Percentiles rank a stretch among this genome's conserved stretches.
Evolutionary conservation across 2,797 vertebrate species (phyloP).

Genomic region (Lerista edwardsae): DNA sequence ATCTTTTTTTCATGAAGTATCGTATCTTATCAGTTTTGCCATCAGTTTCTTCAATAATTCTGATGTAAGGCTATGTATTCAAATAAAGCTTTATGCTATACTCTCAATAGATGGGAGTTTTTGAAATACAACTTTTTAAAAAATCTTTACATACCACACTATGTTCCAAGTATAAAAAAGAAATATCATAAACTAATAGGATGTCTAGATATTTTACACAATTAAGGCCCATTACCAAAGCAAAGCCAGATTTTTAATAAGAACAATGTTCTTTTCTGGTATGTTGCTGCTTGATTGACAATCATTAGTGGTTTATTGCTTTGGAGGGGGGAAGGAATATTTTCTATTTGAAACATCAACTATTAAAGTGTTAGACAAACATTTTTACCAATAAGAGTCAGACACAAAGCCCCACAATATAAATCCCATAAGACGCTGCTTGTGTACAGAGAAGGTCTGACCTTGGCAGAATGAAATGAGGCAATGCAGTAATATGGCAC

Average conservation of each 20-base stretch:
- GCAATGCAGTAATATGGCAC: conserved; percentile 30
- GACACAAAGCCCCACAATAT: conserved; percentile 31
- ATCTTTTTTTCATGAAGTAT: not conserved
- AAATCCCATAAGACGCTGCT: conserved; percentile 43
- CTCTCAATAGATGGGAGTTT: not conserved
- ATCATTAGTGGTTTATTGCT: conserved; percentile 32
- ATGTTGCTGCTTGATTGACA: conserved; percentile 23
- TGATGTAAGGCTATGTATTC: not conserved
- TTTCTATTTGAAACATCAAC: conserved; percentile 51
- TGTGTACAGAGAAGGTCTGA: conserved; percentile 52
- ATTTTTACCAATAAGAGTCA: conserved; percentile 47
- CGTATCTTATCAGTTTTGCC: not conserved
- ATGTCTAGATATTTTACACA: conserved; percentile 37
- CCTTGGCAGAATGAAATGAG: conserved; percentile 40
- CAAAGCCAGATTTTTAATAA: not conserved
- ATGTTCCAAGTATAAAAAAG: not conserved
- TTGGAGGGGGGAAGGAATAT: conserved; percentile 2
- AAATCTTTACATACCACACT: not conserved
- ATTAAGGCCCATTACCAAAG: not conserved
- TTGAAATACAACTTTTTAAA: not conserved
- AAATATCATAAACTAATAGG: conserved; percentile 13
- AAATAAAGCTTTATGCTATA: not conserved
- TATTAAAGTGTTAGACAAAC: conserved; percentile 52
- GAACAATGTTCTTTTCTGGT: not conserved
- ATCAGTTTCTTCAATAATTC: conserved; percentile 6